Conservation (phyloP, 2,888 invertebrate species). For the Abrostola triplasia region DNA sequence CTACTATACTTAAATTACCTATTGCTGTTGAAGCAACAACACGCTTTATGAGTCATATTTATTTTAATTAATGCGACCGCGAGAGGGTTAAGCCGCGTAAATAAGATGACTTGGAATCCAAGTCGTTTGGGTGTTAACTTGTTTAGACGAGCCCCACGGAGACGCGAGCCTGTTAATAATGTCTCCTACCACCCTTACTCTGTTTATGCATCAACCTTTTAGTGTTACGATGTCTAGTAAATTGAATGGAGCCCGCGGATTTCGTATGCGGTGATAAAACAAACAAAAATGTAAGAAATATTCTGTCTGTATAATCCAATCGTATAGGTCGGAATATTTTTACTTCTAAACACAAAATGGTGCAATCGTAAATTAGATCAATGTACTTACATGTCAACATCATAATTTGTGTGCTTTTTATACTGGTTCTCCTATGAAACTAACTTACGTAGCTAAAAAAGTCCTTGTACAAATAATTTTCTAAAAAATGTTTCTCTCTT, state of each 20-base stretch:
- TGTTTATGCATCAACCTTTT: constrained; percentile 67
- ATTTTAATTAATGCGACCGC: constrained; percentile 31
- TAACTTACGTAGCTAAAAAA: no score
- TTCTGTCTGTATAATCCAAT: neutral
- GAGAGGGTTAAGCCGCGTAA: constrained; percentile 10
- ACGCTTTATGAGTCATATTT: constrained; percentile 20
- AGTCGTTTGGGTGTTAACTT: constrained; percentile 24
- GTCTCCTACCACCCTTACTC: constrained; percentile 65
- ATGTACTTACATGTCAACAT: no score
- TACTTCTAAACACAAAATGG: no score
- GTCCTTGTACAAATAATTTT: no score
- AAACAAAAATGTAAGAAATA: constrained; percentile 20
- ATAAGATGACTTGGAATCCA: constrained; percentile 25
- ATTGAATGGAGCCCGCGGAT: constrained; percentile 47
- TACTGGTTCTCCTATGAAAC: no score
- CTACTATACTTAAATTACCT: neutral
- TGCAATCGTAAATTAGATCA: no score
- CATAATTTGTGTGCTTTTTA: no score
- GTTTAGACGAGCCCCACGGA: constrained; percentile 52
- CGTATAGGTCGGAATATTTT: no score
- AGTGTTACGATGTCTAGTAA: constrained; percentile 65
- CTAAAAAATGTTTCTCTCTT: no score
- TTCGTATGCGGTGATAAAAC: constrained; percentile 19
- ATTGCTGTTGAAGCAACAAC: constrained; percentile 18
- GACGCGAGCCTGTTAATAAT: constrained; percentile 63